Evolutionary conservation across 2,888 invertebrate species (phyloP).

Genomic region (Acronicta leporina): DNA sequence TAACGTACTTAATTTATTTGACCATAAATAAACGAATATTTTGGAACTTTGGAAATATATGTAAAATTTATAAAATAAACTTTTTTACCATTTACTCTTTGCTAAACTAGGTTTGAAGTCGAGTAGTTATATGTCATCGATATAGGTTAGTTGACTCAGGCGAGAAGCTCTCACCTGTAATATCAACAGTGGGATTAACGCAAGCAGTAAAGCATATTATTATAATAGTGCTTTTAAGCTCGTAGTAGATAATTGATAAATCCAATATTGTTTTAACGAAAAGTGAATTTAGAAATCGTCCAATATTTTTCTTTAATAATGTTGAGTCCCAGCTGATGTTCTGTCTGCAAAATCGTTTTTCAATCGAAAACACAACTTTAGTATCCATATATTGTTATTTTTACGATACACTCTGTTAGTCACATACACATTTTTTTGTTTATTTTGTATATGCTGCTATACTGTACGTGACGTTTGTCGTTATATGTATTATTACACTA

Average conservation of each 20-base stretch:
- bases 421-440: no score
- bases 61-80: background rate
- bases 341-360: background rate
- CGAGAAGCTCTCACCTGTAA: conserved; percentile 1
- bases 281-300: conserved; percentile 2
- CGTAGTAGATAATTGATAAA: conserved; percentile 13
- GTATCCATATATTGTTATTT: background rate
- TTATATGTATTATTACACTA: no score
- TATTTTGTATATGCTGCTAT: no score
- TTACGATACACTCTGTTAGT: no score
- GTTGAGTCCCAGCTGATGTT: conserved; percentile 11
- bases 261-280: conserved; percentile 10
- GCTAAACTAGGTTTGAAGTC: conserved; percentile 1
- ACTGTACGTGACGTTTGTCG: no score
- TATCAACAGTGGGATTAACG: conserved; percentile 28
- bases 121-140: conserved; percentile 4
- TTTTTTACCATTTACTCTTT: background rate
- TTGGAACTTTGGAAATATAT: no score
- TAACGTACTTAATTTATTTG: no score
- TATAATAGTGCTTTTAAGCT: conserved; percentile 4
- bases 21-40: no score
- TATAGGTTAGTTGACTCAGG: conserved; percentile 33
- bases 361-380: background rate
- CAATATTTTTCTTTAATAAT: conserved; percentile 12
- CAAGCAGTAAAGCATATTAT: conserved; percentile 2